phyloP scores from a whole-genome alignment of 37 sponge, comb jelly and placozoan species.

The Dysidea cf. avara region DNA sequence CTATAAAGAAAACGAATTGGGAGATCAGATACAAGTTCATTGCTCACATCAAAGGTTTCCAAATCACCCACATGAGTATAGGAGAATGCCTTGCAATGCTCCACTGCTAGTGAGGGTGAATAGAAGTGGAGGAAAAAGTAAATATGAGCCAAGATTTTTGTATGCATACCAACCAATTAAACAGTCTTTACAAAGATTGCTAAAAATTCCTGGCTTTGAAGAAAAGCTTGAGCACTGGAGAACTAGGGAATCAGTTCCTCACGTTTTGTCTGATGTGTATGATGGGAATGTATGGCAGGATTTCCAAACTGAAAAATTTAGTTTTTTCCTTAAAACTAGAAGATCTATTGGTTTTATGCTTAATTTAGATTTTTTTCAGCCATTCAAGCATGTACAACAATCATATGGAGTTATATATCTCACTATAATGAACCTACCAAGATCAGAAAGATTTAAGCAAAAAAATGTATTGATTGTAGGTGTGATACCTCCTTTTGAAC shows the following conservation, averaged over 20 bases:
- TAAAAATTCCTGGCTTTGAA: background rate
- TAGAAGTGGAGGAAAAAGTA: too few relatives aligned
- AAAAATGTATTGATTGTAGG: conserved; percentile 28
- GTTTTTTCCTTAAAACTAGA: background rate
- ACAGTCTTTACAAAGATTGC: background rate
- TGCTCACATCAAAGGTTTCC: too few relatives aligned
- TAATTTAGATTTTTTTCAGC: conserved; percentile 18
- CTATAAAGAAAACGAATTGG: too few relatives aligned
- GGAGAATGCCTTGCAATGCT: too few relatives aligned
- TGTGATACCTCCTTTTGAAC: conserved; percentile 10
- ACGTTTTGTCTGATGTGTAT: conserved; percentile 26
- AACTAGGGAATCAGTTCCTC: background rate
- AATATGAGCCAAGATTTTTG: too few relatives aligned
- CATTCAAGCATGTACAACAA: conserved; percentile 27
- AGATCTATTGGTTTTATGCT: background rate
- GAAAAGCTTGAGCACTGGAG: background rate
- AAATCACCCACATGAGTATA: too few relatives aligned
- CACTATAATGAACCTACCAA: conserved; percentile 11
- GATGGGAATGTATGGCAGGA: conserved; percentile 30
- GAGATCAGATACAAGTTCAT: too few relatives aligned
- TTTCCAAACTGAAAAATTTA: background rate
- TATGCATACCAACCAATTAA: background rate
- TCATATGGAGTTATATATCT: conserved; percentile 32
- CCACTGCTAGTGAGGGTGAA: too few relatives aligned
- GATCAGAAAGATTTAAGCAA: background rate